Evolutionary conservation across 2,888 invertebrate genomes (phyloP), one percentile per base, ranked within the genome.

Genomic region (Torymus aiolomorphi): DNA sequence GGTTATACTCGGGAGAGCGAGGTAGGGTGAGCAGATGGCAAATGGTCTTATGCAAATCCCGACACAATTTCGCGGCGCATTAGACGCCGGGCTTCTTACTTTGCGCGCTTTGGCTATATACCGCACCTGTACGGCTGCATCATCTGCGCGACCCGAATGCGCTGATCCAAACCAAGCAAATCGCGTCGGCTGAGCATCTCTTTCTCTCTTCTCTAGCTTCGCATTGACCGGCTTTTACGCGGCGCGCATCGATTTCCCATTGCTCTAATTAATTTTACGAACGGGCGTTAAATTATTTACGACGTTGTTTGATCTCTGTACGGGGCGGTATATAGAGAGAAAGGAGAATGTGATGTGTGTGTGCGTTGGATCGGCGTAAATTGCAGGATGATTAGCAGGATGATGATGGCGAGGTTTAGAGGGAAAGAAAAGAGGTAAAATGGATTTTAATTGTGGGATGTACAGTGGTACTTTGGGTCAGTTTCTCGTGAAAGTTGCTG

Each of bases 11-110:
- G 0, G 8, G 8, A 42, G 42, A 42, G 42, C 42, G 42, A 42
- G 42, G 8, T 5, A 10, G n/a, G 20, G 13, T 24, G 18, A 42
- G 42, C 42, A 42, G 65, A 65, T 59, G 75, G 75, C 79, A 18
- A 78, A 56, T 51, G 63, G n/a, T 69, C 67, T 80, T 67, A 76
- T 76, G 80, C 73, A 76, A 80, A 80, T 80, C 18, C 18, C 80
- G 80, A 56, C 80, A 66, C 71, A 24, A 71, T 71, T 80, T 80
- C 59, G 24, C 66, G n/a, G 24, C 66, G n/a, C 24, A 3, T 51
- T 59, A 59, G 59, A 59, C 59, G 42, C 18, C 31, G 51, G n/a
- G 57, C 75, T 69, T 76, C 67, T n/a, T 56, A 4, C n/a, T 20
- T 2, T 20, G 59, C 49, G 31, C 14, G 20, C 67, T 31, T 67